phyloP scores from a whole-genome alignment of 2,888 invertebrate genomes.

The Caenorhabditis sp. region DNA sequence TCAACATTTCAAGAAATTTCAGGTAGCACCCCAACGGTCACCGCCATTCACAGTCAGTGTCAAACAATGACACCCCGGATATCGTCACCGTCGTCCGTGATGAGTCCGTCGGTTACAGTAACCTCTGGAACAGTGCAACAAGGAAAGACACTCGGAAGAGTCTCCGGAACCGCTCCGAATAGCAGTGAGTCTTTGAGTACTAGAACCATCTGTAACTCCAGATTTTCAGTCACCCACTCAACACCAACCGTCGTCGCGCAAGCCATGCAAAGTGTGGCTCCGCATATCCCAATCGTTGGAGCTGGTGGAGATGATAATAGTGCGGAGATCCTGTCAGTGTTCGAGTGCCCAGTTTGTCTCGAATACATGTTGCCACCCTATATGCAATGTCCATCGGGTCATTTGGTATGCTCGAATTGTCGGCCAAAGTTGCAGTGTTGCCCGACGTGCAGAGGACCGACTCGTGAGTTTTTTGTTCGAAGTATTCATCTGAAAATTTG shows the following conservation, averaged over 20 bases:
- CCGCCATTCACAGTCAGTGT: conserved; percentile 39
- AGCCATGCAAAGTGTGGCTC: conserved; percentile 60
- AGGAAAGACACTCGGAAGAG: conserved; percentile 70
- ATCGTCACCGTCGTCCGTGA: conserved; percentile 43
- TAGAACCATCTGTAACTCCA: no score
- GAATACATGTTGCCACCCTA: conserved; percentile 99
- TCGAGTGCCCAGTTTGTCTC: conserved; percentile 91
- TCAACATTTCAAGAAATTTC: neutral
- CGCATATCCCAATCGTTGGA: conserved; percentile 68
- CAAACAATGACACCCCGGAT: conserved; percentile 44
- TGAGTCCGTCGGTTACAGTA: conserved; percentile 10
- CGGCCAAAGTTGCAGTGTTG: conserved; percentile 97
- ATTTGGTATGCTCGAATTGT: conserved; percentile 97
- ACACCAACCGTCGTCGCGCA: conserved; percentile 43
- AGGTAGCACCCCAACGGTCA: conserved; percentile 44
- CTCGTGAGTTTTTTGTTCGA: conserved; percentile 86
- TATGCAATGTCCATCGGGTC: conserved; percentile 92
- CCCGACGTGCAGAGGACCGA: conserved; percentile 97
- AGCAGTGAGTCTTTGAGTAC: conserved; percentile 23
- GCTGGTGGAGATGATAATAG: conserved; percentile 67
- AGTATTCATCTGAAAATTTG: no score
- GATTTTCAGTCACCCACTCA: conserved; percentile 31
- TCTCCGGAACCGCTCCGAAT: conserved; percentile 69
- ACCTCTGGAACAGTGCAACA: conserved; percentile 60
- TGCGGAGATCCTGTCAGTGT: conserved; percentile 81